These are phyloP conservation scores for Alethe castanea DNA, from an alignment of 2,113 vertebrate species.

Conservation along the genomic window DNA sequence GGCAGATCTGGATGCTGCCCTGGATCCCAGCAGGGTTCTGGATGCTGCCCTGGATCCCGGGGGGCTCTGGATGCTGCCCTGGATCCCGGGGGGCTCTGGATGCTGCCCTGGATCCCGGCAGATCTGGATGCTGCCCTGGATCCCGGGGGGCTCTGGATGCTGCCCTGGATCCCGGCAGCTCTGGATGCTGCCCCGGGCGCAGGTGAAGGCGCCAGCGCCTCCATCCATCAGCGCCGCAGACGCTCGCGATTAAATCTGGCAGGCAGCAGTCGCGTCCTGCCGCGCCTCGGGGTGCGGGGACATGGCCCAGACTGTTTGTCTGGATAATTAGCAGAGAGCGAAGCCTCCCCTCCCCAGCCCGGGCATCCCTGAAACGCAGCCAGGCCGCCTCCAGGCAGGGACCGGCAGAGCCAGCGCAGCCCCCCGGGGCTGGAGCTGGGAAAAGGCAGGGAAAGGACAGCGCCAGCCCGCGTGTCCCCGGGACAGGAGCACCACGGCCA, in stretches of 20 bases:
- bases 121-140: background rate
- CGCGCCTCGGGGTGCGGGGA: background rate
- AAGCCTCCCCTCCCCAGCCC: background rate
- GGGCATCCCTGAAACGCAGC: background rate
- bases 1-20: no score
- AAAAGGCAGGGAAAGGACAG: background rate
- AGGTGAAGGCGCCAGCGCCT: background rate
- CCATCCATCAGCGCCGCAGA: background rate
- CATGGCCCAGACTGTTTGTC: background rate
- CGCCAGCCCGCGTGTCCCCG: fast-evolving
- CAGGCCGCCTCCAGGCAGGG: background rate
- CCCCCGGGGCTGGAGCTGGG: background rate
- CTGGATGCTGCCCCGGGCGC: background rate
- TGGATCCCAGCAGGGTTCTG: background rate
- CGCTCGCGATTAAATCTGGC: background rate
- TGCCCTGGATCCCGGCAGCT: background rate
- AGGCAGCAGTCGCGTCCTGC: background rate
- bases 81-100: no score
- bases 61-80: background rate
- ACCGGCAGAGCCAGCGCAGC: background rate
- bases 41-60: background rate
- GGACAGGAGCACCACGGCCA: background rate
- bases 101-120: background rate
- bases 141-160: background rate
- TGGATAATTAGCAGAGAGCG: background rate